Evolutionary conservation across 92 coral and sea anemone species (phyloP), one percentile per base, ranked within the genome.

Genomic region (Parazoanthus darwini): DNA sequence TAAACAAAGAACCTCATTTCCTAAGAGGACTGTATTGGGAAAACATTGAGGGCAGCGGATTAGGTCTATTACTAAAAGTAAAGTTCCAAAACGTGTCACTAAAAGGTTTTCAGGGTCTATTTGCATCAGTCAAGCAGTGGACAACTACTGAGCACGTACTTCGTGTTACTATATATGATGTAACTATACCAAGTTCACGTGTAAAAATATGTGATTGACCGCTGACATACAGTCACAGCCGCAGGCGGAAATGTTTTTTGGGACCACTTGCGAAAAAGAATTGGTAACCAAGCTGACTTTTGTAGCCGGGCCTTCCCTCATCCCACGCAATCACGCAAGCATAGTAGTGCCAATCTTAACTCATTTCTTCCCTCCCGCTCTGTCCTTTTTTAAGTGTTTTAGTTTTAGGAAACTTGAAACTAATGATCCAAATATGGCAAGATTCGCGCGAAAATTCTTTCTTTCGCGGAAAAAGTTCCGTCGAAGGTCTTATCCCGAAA

Each of bases 131-230:
- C 70, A 63, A 63, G 70, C 70, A 63, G 70, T 70, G 73, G 75
- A 70, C 75, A 70, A 70, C 75, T 70, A 70, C 75, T 70, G 75
- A 70, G 75, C 35, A 70, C 75, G 75, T 70, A 70, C 75, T 74
- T 74, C 46, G 79, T 74, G 42, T 33, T 74, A 74, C 79, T 74
- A 74, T 74, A 74, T 74, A 74, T 74, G 75, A 70, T 70, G 75
- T 70, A 70, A 70, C 75, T 70, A 22, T 70, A 70, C 75, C 75
- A 70, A 70, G 75, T 70, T 70, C 75, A n/a, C n/a, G n/a, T n/a
- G n/a, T n/a, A n/a, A n/a, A n/a, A n/a, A n/a, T n/a, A n/a, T n/a
- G n/a, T n/a, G n/a, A n/a, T n/a, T n/a, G n/a, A n/a, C n/a, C n/a
- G n/a, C n/a, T n/a, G n/a, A n/a, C n/a, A n/a, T n/a, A n/a, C n/a